Percentiles rank a stretch among this genome's conserved stretches.
Conservation (phyloP, 1,140 invertebrate species). For the Nymphalis io region DNA sequence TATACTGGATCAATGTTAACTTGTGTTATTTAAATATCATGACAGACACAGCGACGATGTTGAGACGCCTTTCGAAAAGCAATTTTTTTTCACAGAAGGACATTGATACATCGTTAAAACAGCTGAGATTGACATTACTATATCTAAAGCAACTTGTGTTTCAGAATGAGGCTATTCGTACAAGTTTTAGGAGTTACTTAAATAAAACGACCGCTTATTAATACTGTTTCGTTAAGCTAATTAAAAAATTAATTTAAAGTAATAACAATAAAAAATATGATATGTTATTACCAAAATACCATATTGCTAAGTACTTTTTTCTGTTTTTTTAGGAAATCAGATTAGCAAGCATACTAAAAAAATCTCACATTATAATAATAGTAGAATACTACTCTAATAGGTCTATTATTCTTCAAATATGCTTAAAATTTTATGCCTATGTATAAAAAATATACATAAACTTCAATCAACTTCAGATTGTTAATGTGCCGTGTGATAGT, state of each 20-base stretch:
- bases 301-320: too few relatives aligned
- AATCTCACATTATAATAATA: too few relatives aligned
- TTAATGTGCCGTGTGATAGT: too few relatives aligned
- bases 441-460: too few relatives aligned
- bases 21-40: constrained; percentile 80
- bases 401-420: too few relatives aligned
- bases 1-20: constrained; percentile 78
- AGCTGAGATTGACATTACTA: constrained; percentile 24
- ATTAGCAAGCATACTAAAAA: too few relatives aligned
- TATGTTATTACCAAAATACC: too few relatives aligned
- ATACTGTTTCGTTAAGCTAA: background rate
- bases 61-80: constrained; percentile 70
- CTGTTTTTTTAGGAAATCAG: too few relatives aligned
- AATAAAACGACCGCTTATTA: background rate
- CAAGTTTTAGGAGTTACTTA: background rate
- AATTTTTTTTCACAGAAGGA: constrained; percentile 62
- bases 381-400: too few relatives aligned
- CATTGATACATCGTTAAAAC: constrained; percentile 42
- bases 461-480: too few relatives aligned
- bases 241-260: background rate
- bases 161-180: background rate
- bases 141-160: constrained; percentile 22
- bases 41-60: constrained; percentile 52
- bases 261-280: too few relatives aligned
- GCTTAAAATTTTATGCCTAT: too few relatives aligned